A percentile compares a stretch with the other conserved stretches of the same genome.
Evolutionary conservation across 2,113 vertebrate species (phyloP).

Genomic region (Mus pahari): DNA sequence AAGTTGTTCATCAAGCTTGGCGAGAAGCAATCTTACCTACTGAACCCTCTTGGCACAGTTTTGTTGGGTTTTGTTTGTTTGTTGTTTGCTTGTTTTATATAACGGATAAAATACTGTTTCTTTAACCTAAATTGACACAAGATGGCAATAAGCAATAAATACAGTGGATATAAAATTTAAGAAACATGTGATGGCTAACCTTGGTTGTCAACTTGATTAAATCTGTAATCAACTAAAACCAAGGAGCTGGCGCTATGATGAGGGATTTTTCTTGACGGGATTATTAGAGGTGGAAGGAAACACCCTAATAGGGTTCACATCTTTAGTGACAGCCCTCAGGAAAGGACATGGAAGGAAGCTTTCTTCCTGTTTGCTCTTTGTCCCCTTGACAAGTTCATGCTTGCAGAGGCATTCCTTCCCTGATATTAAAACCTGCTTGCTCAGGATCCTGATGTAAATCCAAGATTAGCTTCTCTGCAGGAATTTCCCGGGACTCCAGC

Average conservation of each 20-base stretch:
- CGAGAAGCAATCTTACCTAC: no score
- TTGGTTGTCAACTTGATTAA: neutral
- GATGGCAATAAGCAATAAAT: neutral
- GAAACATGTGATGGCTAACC: neutral
- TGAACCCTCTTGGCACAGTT: neutral
- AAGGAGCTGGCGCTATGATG: neutral
- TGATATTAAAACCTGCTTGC: neutral
- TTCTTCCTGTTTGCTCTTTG: neutral
- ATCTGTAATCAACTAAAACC: neutral
- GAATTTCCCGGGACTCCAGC: neutral
- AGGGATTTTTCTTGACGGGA: neutral
- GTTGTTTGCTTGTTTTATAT: neutral
- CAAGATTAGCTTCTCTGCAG: neutral
- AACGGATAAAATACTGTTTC: conserved; percentile 2
- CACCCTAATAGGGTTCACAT: neutral
- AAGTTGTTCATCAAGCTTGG: no score
- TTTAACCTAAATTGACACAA: conserved; percentile 11
- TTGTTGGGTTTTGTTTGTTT: neutral
- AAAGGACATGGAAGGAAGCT: neutral
- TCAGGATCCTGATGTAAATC: no score
- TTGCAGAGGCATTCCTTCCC: no score
- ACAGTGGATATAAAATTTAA: conserved; percentile 11
- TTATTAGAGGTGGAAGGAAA: neutral
- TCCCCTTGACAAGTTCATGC: neutral
- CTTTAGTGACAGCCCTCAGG: neutral